These are phyloP conservation scores for Grallaria varia DNA, from an alignment of 2,113 vertebrate genomes.

Conservation along the genomic window DNA sequence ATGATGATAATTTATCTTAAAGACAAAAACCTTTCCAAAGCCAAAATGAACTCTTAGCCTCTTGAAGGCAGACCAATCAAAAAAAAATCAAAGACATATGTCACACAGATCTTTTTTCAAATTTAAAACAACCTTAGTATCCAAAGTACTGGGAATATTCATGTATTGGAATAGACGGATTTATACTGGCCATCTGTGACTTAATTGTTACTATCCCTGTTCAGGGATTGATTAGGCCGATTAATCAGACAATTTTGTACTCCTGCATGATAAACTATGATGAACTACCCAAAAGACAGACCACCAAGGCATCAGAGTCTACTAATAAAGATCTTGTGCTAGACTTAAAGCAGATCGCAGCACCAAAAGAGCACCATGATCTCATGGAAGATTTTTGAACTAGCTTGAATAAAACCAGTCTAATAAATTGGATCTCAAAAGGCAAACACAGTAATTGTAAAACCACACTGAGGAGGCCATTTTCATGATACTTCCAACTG, in stretches of 20 bases:
- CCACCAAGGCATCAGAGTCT: background rate
- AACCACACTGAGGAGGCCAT: background rate
- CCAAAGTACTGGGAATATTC: background rate
- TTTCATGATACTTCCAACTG: background rate
- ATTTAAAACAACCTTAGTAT: conserved; percentile 1
- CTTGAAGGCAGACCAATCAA: background rate
- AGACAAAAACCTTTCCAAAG: background rate
- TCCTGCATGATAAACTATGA: background rate
- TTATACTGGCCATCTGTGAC: background rate
- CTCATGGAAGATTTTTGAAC: background rate
- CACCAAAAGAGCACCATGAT: background rate
- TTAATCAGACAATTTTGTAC: background rate
- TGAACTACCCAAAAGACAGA: background rate
- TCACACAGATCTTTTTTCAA: background rate
- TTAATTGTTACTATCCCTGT: background rate
- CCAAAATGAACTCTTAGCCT: background rate
- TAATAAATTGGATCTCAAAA: background rate
- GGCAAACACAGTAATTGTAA: background rate
- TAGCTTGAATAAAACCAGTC: background rate
- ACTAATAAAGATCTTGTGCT: background rate
- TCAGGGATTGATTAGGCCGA: background rate
- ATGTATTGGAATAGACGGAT: background rate
- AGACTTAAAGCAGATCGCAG: background rate
- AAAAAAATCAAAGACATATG: background rate
- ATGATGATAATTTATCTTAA: background rate